These are phyloP conservation scores for Helleia helle DNA, from an alignment of 2,888 invertebrate genomes.

Conservation along the genomic window DNA sequence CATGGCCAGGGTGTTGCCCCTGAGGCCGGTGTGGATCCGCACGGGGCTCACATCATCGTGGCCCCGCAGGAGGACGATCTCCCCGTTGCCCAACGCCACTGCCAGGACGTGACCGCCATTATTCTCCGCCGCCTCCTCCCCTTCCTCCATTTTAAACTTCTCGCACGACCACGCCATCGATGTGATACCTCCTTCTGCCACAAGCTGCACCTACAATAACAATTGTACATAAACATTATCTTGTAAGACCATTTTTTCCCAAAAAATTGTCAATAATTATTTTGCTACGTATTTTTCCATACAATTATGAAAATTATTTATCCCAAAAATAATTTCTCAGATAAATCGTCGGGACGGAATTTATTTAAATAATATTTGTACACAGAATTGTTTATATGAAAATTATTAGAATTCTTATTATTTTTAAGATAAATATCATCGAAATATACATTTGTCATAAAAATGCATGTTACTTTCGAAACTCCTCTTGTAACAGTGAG, in stretches of 20 bases:
- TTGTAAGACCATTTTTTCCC: constrained; percentile 86
- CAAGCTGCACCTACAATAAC: constrained; percentile 76
- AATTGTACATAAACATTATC: constrained; percentile 88
- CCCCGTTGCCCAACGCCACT: constrained; percentile 91
- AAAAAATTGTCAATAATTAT: no score
- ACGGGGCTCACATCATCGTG: constrained; percentile 96
- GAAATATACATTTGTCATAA: no score
- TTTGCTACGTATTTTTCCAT: no score
- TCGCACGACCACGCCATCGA: constrained; percentile 98
- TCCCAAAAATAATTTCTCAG: no score
- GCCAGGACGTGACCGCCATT: constrained; percentile 83
- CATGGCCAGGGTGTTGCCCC: constrained; percentile 86
- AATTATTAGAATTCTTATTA: no score
- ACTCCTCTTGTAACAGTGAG: no score
- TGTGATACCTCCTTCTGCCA: constrained; percentile 88
- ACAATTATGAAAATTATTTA: no score
- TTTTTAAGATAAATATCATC: no score
- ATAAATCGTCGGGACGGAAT: no score
- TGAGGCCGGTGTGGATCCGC: constrained; percentile 86
- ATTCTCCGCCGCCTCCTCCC: constrained; percentile 81
- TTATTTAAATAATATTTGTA: no score
- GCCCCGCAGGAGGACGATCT: constrained; percentile 89
- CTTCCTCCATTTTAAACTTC: constrained; percentile 98
- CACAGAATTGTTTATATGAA: no score
- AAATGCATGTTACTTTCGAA: no score